Conservation (phyloP, 1,140 invertebrate species). For the Drosophila ficusphila region DNA sequence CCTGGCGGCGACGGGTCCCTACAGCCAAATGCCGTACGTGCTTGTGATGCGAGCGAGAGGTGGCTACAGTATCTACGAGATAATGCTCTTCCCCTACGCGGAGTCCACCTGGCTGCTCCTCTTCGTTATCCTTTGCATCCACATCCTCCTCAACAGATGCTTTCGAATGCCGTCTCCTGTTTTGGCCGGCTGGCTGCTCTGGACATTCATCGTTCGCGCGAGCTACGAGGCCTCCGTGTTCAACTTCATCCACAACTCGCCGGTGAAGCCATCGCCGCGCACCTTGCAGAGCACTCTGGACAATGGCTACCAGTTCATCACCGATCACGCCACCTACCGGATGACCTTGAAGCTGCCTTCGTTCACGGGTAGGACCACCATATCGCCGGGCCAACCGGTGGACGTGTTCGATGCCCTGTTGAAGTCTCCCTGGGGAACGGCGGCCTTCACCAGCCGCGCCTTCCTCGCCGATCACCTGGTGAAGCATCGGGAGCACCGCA, state of each 20-base stretch:
- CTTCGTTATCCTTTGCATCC: not conserved
- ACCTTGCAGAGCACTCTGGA: slow-evolving; percentile 34
- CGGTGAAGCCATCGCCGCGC: slow-evolving; percentile 47
- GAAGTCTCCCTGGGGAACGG: slow-evolving; percentile 2
- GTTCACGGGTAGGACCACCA: not conserved
- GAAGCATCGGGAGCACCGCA: not conserved
- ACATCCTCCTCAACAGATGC: not conserved
- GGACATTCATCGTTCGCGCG: slow-evolving; percentile 40
- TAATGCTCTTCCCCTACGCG: slow-evolving; percentile 63
- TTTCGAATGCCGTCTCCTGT: slow-evolving; percentile 1
- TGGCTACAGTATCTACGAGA: slow-evolving; percentile 52
- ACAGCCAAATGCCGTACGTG: slow-evolving; percentile 53
- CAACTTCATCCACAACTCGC: slow-evolving; percentile 60
- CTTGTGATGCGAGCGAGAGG: slow-evolving; percentile 29
- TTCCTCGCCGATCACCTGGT: slow-evolving; percentile 44
- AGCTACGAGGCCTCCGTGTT: slow-evolving; percentile 64
- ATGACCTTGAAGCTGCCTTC: slow-evolving; percentile 41
- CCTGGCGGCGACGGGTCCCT: slow-evolving; percentile 37
- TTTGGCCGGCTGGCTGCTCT: slow-evolving; percentile 30
- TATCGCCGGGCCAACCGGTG: slow-evolving; percentile 41
- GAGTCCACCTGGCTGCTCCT: slow-evolving; percentile 43
- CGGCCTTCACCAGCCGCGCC: slow-evolving; percentile 28
- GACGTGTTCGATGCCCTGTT: slow-evolving; percentile 55
- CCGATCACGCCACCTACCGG: slow-evolving; percentile 56
- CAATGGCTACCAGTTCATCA: slow-evolving; percentile 33